Conservation (phyloP, 2,113 vertebrate species). For the Sorex fumeus region DNA sequence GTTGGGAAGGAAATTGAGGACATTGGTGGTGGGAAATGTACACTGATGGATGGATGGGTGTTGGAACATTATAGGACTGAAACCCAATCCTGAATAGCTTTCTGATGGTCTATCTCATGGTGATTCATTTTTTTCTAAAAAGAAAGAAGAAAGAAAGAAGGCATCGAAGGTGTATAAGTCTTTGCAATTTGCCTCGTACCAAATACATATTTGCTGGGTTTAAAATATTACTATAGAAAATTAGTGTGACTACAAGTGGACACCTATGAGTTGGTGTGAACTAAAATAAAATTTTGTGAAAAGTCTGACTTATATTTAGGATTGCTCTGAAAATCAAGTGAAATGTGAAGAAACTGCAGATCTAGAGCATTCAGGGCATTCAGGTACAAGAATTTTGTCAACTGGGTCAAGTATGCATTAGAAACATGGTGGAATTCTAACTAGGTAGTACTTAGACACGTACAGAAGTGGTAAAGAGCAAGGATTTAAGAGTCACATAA, state of each 20-base stretch:
- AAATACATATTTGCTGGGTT: slow-evolving; percentile 12
- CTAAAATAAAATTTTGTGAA: not conserved
- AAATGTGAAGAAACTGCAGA: not conserved
- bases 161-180: not conserved
- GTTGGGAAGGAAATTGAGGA: too few species aligned
- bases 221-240: slow-evolving; percentile 12
- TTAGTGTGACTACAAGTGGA: not conserved
- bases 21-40: too few species aligned
- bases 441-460: not conserved
- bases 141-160: too few species aligned
- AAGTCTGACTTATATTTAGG: not conserved
- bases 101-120: too few species aligned
- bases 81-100: too few species aligned
- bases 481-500: not conserved
- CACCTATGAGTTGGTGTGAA: not conserved
- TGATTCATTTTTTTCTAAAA: too few species aligned
- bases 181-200: not conserved
- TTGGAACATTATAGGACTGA: too few species aligned
- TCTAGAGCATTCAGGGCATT: not conserved
- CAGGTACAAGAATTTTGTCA: not conserved
- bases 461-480: not conserved
- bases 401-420: not conserved
- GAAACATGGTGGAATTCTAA: not conserved
- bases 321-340: not conserved
- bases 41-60: too few species aligned